Percentiles rank a stretch among this genome's conserved stretches.
These are phyloP conservation scores for Miopithecus talapoin DNA, from an alignment of 2,797 vertebrate species.

Conservation along the genomic window DNA sequence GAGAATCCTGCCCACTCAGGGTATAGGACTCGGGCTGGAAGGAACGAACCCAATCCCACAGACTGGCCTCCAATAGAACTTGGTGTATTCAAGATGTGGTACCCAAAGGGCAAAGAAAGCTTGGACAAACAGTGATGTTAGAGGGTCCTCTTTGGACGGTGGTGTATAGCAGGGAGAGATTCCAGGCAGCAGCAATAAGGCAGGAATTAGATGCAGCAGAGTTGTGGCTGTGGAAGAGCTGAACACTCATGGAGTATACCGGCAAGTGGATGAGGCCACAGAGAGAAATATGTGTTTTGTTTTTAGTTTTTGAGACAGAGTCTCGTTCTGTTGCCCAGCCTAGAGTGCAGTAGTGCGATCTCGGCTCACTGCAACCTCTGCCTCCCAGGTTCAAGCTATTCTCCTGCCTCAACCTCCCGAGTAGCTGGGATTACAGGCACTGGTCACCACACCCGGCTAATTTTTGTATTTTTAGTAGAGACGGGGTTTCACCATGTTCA, in stretches of 20 bases:
- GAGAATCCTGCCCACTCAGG: not conserved
- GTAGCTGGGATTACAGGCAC: not conserved
- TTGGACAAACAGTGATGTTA: not conserved
- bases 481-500: not conserved
- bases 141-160: not conserved
- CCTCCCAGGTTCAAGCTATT: not conserved
- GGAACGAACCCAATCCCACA: not conserved
- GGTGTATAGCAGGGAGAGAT: not conserved
- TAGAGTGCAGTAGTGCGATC: not conserved
- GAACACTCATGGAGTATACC: not conserved
- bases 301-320: not conserved
- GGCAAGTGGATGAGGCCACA: not conserved
- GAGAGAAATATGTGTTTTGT: not conserved
- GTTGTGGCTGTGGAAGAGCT: not conserved
- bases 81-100: not conserved
- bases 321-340: not conserved
- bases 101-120: not conserved
- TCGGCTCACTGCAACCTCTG: not conserved
- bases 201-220: not conserved
- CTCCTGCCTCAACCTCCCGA: not conserved
- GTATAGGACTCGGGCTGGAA: not conserved
- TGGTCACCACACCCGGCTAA: rapidly evolving
- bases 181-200: not conserved
- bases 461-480: too few relatives aligned
- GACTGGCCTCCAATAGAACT: not conserved